Percentiles rank a stretch among this genome's conserved stretches.
Conservation (phyloP, 2,888 invertebrate genomes). For the Galeopsomyia nigrocyanea region DNA sequence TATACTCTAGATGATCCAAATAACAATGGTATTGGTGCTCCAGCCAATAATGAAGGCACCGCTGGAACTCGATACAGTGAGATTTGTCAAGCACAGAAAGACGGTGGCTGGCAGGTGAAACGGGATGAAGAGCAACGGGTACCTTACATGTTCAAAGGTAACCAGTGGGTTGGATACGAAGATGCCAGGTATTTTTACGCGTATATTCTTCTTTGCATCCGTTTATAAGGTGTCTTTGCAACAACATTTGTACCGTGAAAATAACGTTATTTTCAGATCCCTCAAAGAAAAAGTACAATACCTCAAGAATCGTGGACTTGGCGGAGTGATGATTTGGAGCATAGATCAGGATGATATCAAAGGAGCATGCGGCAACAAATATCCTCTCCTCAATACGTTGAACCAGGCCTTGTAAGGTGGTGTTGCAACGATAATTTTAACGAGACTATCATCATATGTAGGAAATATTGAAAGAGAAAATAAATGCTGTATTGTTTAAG, state of each 20-base stretch:
- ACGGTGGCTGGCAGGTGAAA: constrained; percentile 58
- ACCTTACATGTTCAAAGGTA: constrained; percentile 63
- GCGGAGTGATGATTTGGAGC: constrained; percentile 84
- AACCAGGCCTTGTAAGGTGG: constrained; percentile 65
- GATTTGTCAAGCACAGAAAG: constrained; percentile 59
- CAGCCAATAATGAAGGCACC: constrained; percentile 68
- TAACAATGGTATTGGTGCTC: constrained; percentile 71
- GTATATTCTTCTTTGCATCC: too few species aligned
- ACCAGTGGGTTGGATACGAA: constrained; percentile 56
- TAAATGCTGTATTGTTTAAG: too few species aligned
- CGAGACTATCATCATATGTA: too few species aligned
- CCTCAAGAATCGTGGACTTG: constrained; percentile 62
- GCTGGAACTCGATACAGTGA: constrained; percentile 82
- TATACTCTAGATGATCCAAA: constrained; percentile 72
- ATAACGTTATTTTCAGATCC: constrained; percentile 4
- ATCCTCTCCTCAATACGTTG: constrained; percentile 75
- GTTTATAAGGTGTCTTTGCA: too few species aligned
- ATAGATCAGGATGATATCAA: constrained; percentile 84
- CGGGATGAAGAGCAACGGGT: constrained; percentile 66
- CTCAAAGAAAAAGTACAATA: constrained; percentile 59
- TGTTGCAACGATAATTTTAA: not conserved
- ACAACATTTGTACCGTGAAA: too few species aligned
- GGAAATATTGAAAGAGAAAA: too few species aligned
- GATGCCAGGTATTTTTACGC: constrained; percentile 51
- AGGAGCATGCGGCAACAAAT: constrained; percentile 75